Base-by-base conservation (phyloP, 2,797 vertebrate species). In the Rhodeus uyekii region DNA sequence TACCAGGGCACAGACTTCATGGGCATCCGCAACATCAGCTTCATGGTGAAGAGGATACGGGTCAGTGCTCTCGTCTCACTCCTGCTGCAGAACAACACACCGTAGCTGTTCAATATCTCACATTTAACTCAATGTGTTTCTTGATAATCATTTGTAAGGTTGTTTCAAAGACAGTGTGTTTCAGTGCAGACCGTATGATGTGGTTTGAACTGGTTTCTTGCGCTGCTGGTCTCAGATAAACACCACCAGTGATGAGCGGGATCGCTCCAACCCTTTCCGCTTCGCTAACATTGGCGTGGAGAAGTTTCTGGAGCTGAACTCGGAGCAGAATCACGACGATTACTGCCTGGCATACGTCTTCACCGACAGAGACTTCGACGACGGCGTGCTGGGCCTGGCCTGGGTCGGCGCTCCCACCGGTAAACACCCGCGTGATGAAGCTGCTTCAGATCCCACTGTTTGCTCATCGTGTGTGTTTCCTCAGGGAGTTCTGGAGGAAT, bases 341-440 rank as follows among this genome's bases (percentile, higher is more conserved):
- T 99, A 99, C 91, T 99, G 98, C 89, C 92, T 99, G 91, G 98
- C 98, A 82, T 99, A 99, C 77, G 97, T 99, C 81, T 99, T 99
- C 91, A 99, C 98, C 0, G 98, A 99, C 92, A 91, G 98, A 85
- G 98, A 99, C 90, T 99, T 99, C 91, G 98, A 99, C 80, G 98
- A 99, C 61, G 98, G 98, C 1, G 98, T 99, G 67, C 91, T 99
- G 89, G 98, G 98, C 78, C 90, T 99, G 89, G 98, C 98, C 61
- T 99, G 98, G 98, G 98, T 99, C 79, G 98, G 98, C 90, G 98
- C 98, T 18, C 97, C 98, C 36, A 97, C 98, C 95, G 98, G 98
- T 99, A 96, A 86, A 73, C 53, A n/a, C n/a, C n/a, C n/a, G n/a
- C n/a, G n/a, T n/a, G n/a, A n/a, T n/a, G n/a, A n/a, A n/a, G n/a